A percentile compares a stretch with the other conserved stretches of the same genome.
These are phyloP conservation scores for Pollenia angustigena DNA, from an alignment of 2,888 invertebrate species.

Conservation along the genomic window DNA sequence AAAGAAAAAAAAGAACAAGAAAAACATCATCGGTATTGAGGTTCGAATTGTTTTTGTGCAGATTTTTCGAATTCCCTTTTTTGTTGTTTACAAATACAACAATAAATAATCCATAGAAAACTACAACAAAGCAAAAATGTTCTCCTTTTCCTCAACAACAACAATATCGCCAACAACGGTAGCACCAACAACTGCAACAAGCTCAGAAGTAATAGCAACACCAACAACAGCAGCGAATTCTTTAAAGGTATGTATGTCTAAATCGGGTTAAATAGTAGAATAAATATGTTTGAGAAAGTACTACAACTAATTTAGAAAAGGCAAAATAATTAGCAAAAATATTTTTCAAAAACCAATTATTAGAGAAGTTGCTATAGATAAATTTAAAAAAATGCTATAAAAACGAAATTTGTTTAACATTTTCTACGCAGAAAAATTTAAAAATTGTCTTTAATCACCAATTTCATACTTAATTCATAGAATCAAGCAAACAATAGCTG, in stretches of 20 bases:
- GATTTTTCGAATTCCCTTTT: slow-evolving; percentile 72
- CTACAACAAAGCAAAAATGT: slow-evolving; percentile 57
- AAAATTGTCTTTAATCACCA: too few relatives aligned
- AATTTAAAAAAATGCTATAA: too few relatives aligned
- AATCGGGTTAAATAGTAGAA: neutral
- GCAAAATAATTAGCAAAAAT: neutral
- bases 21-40: slow-evolving; percentile 59
- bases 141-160: slow-evolving; percentile 65
- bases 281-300: too few relatives aligned
- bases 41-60: slow-evolving; percentile 62
- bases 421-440: too few relatives aligned
- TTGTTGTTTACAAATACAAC: slow-evolving; percentile 32
- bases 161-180: slow-evolving; percentile 8
- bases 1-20: slow-evolving; percentile 26
- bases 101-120: slow-evolving; percentile 51
- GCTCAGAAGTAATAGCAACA: neutral
- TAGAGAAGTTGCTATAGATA: too few relatives aligned
- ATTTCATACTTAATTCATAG: too few relatives aligned
- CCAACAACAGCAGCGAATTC: slow-evolving; percentile 46
- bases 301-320: neutral
- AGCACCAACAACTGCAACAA: neutral
- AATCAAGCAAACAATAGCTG: too few relatives aligned
- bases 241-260: slow-evolving; percentile 61
- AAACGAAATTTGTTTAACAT: too few relatives aligned
- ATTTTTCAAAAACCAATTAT: neutral